Evolutionary conservation across 2,113 vertebrate genomes (phyloP), one percentile per base, ranked within the genome.

Genomic region (Anoplopoma fimbria): DNA sequence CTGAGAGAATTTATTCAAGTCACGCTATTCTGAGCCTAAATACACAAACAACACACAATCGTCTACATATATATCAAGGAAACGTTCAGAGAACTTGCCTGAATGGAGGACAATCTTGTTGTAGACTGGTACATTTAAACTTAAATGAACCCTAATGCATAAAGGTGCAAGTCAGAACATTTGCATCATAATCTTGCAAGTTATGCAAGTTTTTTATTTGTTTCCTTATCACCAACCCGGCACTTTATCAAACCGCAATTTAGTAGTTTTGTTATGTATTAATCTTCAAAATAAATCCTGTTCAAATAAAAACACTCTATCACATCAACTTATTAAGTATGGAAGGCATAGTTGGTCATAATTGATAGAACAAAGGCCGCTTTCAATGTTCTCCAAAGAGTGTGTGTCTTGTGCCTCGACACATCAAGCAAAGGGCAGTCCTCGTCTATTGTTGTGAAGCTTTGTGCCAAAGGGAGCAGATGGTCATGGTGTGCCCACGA

Each of bases 391-490:
- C 47, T 83, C 31, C n/a, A 6, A 75, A 58, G 70, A 69, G 40
- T 33, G 9, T 60, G 33, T 69, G 38, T 60, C 13, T 25, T 58
- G 47, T 51, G 17, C 17, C 31, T 51, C 1, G 31, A 40, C 82
- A 71, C 61, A 38, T 79, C 19, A 23, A 72, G 70, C 42, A 34
- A 73, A 85, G 77, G 84, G 27, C 77, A 65, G 49, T 17, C 38
- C 40, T 72, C 0, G 23, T 85, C 71, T 45, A 40, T 81, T 42
- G 72, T 75, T 69, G 38, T 61, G 36, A n/a, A 38, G 34, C 55
- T 70, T 76, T 12, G 34, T 76, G 81, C 86, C 85, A 86, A 75
- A 69, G 57, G 81, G 75, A 90, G 81, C 92, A 93, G 92, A 93
- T 92, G 92, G 90, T 76, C 64, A 42, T 45, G 49, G 73, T 81